A percentile compares a stretch with the other conserved stretches of the same genome.
Evolutionary conservation across 1,140 invertebrate species (phyloP).

Genomic region (Glossosoma conforme): DNA sequence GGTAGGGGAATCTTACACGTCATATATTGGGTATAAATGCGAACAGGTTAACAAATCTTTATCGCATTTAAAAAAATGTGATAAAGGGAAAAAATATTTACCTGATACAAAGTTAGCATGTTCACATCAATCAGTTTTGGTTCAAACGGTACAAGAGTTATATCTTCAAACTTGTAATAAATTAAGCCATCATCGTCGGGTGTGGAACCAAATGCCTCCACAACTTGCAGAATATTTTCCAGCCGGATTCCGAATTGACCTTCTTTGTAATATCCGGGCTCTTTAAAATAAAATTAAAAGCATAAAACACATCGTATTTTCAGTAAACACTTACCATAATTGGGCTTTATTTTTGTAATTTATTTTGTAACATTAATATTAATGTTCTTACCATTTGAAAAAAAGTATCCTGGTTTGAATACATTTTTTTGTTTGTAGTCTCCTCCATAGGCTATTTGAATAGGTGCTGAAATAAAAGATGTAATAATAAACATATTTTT

Average conservation of each 20-base stretch:
- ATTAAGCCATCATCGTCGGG: slow-evolving; percentile 43
- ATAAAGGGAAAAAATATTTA: slow-evolving; percentile 39
- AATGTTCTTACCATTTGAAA: slow-evolving; percentile 66
- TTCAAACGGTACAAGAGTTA: slow-evolving; percentile 91
- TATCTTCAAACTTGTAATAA: slow-evolving; percentile 70
- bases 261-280: slow-evolving; percentile 76
- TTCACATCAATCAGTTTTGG: slow-evolving; percentile 79
- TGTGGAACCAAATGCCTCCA: slow-evolving; percentile 48
- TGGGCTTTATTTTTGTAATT: neutral
- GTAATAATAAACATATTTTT: too few relatives aligned
- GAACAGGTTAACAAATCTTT: neutral
- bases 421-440: slow-evolving; percentile 50
- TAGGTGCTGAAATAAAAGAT: slow-evolving; percentile 58
- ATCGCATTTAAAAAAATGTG: neutral
- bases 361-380: neutral
- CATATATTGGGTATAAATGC: neutral
- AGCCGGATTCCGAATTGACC: slow-evolving; percentile 86
- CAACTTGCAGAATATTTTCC: slow-evolving; percentile 87
- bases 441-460: slow-evolving; percentile 57
- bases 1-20: too few relatives aligned
- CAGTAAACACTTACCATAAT: neutral
- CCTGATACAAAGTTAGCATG: slow-evolving; percentile 70
- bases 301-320: neutral
- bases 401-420: slow-evolving; percentile 78
- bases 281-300: slow-evolving; percentile 40